Percentiles rank a stretch among this genome's conserved stretches.
These are phyloP conservation scores for Semibalanus balanoides DNA, from an alignment of 1,140 invertebrate species.

Conservation along the genomic window DNA sequence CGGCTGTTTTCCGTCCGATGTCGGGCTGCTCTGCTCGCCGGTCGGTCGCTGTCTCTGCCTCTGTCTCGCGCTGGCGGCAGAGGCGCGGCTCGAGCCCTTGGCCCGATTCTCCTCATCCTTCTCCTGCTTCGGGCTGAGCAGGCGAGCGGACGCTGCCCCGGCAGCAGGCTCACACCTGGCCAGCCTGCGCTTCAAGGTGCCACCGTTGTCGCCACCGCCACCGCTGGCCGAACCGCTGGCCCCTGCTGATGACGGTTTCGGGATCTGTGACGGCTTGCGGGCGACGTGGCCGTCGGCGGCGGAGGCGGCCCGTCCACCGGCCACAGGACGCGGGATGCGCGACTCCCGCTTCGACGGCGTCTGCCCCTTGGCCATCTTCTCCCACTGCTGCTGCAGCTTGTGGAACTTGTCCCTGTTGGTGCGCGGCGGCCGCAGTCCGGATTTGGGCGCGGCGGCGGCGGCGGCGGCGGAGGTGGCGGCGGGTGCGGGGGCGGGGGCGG, in stretches of 20 bases:
- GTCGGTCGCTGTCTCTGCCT: not conserved
- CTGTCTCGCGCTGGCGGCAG: too few relatives aligned
- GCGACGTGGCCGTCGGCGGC: constrained; percentile 10
- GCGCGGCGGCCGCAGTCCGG: not conserved
- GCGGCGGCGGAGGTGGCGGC: constrained; percentile 15
- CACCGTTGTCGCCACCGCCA: too few relatives aligned
- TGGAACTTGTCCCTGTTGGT: constrained; percentile 45
- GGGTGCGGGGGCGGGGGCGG: constrained; percentile 13
- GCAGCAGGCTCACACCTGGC: not conserved
- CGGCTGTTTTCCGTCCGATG: not conserved
- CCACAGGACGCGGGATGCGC: constrained; percentile 52
- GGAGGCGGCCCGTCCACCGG: constrained; percentile 33
- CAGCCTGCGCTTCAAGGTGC: not conserved
- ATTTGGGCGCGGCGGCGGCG: constrained; percentile 11
- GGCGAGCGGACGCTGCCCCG: too few relatives aligned
- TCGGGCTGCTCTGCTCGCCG: not conserved
- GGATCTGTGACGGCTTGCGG: constrained; percentile 9
- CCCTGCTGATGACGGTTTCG: not conserved
- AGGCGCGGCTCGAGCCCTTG: not conserved
- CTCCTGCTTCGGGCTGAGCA: not conserved
- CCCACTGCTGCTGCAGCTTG: constrained; percentile 71
- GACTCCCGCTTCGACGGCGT: constrained; percentile 28
- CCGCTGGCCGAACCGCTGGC: too few relatives aligned
- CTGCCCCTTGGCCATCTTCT: constrained; percentile 41
- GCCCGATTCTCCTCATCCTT: not conserved